phyloP scores from a whole-genome alignment of 2,797 vertebrate species.

The Potorous gilbertii region DNA sequence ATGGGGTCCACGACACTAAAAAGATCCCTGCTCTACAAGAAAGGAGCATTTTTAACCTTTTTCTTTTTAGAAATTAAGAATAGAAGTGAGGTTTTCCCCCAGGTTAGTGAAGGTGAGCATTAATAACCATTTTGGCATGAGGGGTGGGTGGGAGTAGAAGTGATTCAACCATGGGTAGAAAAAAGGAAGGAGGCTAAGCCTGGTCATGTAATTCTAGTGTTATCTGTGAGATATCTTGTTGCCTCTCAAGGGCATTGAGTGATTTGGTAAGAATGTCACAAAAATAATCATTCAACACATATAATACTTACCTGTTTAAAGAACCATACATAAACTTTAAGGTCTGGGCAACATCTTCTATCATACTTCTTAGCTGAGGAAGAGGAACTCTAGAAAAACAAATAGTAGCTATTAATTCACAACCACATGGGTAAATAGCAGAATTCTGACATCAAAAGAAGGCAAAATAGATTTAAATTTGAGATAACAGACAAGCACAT shows the following conservation, averaged over 20 bases:
- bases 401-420: background rate
- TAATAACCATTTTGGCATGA: background rate
- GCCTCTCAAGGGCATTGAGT: constrained; percentile 5
- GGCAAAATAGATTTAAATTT: constrained; percentile 6
- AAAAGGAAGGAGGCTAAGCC: background rate
- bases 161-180: background rate
- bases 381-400: constrained; percentile 90
- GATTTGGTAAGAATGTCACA: constrained; percentile 9
- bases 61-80: background rate
- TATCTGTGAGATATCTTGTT: background rate
- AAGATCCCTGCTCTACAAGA: background rate
- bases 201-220: background rate
- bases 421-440: constrained; percentile 14
- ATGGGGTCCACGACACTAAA: background rate
- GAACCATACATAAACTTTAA: constrained; percentile 95
- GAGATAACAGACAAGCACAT: background rate
- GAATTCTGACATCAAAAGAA: constrained; percentile 29
- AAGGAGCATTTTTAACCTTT: background rate
- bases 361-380: constrained; percentile 91
- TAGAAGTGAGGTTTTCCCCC: background rate
- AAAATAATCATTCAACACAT: constrained; percentile 22
- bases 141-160: background rate
- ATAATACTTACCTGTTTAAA: constrained; percentile 90
- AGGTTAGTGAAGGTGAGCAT: background rate
- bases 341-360: constrained; percentile 90